phyloP scores from a whole-genome alignment of 2,888 invertebrate species.

The Lucinisca nassula region DNA sequence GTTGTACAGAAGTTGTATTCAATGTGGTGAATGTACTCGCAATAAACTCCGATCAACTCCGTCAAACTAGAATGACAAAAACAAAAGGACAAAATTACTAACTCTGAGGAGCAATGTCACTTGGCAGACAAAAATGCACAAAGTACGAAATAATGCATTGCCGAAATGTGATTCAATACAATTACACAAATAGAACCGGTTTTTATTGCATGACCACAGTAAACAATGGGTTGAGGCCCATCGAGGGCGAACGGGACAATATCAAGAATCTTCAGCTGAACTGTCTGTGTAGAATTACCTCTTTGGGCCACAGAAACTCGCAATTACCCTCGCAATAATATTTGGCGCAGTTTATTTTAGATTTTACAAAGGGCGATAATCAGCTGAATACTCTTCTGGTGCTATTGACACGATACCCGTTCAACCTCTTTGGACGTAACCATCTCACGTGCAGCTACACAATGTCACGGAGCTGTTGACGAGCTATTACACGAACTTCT shows the following conservation, averaged over 20 bases:
- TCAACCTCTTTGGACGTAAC: no score
- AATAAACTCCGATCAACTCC: not conserved
- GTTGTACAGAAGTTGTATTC: not conserved
- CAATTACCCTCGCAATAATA: not conserved
- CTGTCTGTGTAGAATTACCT: not conserved
- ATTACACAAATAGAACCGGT: no score
- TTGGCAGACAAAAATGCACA: not conserved
- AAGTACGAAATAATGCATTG: not conserved
- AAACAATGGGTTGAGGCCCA: not conserved
- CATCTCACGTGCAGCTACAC: no score
- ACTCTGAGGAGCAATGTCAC: not conserved
- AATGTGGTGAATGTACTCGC: no score
- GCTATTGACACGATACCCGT: not conserved
- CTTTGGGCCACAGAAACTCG: not conserved
- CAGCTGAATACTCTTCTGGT: not conserved
- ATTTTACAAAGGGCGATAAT: not conserved
- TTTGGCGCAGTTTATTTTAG: not conserved
- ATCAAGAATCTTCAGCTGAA: not conserved
- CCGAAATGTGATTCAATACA: not conserved
- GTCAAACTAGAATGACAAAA: not conserved
- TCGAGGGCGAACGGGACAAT: not conserved
- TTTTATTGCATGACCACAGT: not conserved
- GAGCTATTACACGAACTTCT: no score
- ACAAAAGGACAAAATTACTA: not conserved
- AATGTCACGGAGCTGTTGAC: no score